Conservation (phyloP, 2,888 invertebrate genomes). For the Galeopsomyia nigrocyanea region DNA sequence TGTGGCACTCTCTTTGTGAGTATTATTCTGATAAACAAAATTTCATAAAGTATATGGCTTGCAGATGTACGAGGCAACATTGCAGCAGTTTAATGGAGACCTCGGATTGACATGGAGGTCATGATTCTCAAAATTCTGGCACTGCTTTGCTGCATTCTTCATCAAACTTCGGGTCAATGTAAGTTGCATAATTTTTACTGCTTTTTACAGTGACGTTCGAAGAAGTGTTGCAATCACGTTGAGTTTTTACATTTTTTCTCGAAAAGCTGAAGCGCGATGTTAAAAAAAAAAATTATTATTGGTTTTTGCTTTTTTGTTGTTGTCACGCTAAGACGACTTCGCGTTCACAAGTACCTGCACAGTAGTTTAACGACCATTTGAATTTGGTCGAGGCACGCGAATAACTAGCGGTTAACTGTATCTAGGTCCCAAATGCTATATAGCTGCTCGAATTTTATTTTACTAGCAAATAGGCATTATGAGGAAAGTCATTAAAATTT, state of each 20-base stretch:
- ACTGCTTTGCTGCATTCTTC: conserved; percentile 56
- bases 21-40: too few relatives aligned
- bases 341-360: conserved; percentile 1
- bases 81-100: conserved; percentile 60
- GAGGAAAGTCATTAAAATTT: too few relatives aligned
- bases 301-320: neutral
- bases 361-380: conserved; percentile 36
- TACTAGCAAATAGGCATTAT: too few relatives aligned
- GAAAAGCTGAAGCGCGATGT: too few relatives aligned
- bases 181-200: conserved; percentile 43
- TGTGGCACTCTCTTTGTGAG: too few relatives aligned
- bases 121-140: conserved; percentile 58
- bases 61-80: conserved; percentile 60
- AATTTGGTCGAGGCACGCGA: conserved; percentile 27
- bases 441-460: too few relatives aligned
- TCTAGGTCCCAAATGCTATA: conserved; percentile 1
- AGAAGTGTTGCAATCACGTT: too few relatives aligned
- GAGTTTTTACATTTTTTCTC: too few relatives aligned
- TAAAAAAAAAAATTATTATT: conserved; percentile 6
- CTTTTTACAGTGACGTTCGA: too few relatives aligned
- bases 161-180: conserved; percentile 58
- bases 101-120: conserved; percentile 62
- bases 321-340: conserved; percentile 17
- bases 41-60: neutral
- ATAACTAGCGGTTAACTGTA: conserved; percentile 27